Evolutionary conservation across 2,113 vertebrate genomes (phyloP), one percentile per base, ranked within the genome.

Genomic region (Telmatochromis sp.): DNA sequence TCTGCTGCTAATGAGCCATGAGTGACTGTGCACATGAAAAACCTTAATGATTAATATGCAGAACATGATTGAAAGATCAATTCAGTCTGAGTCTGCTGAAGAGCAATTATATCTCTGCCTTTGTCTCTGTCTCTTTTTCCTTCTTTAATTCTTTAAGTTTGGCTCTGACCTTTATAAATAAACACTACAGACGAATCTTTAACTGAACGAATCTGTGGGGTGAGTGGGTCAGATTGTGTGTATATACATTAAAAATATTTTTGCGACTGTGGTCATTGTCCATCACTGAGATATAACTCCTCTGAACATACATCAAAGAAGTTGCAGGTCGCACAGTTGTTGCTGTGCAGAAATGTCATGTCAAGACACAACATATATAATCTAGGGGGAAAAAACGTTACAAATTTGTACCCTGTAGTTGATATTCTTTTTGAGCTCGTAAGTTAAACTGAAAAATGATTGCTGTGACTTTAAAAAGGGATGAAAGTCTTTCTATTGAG

Each of bases 111-210:
- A 55, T 58, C 19, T 42, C 28, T 55, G 45, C 53, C 75, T 53
- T 58, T 87, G 37, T 28, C 57, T 84, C 9, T 70, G 21, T 84
- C 9, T 65, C 31, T 57, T 33, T 63, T 58, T 81, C 23, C 45
- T 35, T 53, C 14, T 55, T 42, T 82, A 68, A 53, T 45, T 79
- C 23, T 83, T 31, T 89, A 23, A 78, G 54, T 90, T 53, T 83
- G 26, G 47, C 63, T 47, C 3, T 94, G 80, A 88, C 89, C 89
- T 93, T 90, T 75, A 14, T 12, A 4, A 81, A 84, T 68, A 89
- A 49, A 53, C 23, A 55, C 3, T 8, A 35, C 33, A 65, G 17
- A 19, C 23, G 4, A 87, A 63, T 60, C 42, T 68, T 19, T 80
- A 14, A 33, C 14, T 82, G 31, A 54, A 83, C 2, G 1, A 65